Conservation (phyloP, 1,140 invertebrate genomes). For the Acromyrmex heyeri region DNA sequence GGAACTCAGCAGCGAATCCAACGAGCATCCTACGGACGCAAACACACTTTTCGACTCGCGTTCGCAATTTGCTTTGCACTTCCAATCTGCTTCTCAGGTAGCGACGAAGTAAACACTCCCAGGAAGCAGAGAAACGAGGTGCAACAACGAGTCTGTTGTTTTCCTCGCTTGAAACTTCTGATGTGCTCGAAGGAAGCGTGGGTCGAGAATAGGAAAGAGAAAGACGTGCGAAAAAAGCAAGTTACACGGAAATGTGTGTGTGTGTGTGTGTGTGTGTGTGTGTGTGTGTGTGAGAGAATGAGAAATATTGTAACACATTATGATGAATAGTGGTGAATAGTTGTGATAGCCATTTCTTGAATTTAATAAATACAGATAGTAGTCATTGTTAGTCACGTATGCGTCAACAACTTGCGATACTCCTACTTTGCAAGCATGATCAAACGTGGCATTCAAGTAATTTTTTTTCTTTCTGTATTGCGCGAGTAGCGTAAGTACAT, state of each 20-base stretch:
- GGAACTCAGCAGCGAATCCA: conserved; percentile 2
- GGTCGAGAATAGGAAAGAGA: background rate
- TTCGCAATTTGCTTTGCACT: conserved; percentile 68
- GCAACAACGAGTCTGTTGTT: conserved; percentile 72
- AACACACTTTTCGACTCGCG: conserved; percentile 56
- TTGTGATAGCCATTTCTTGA: conserved; percentile 32
- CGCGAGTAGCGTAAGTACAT: conserved; percentile 32
- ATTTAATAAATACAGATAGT: conserved; percentile 18
- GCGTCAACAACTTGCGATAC: background rate
- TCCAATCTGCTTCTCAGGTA: conserved; percentile 66
- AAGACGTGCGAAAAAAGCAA: background rate
- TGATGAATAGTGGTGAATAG: background rate
- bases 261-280: too few relatives aligned
- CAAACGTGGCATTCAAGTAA: conserved; percentile 60
- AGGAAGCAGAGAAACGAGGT: conserved; percentile 66
- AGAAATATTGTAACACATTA: conserved; percentile 18
- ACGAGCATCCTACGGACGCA: conserved; percentile 30
- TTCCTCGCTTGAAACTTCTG: conserved; percentile 57
- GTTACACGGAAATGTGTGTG: background rate
- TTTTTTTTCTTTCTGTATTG: conserved; percentile 22
- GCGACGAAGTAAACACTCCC: conserved; percentile 68
- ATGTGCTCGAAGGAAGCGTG: background rate
- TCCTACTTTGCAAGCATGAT: background rate
- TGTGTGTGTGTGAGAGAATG: background rate
- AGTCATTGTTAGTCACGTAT: conserved; percentile 30